phyloP scores from a whole-genome alignment of 2,113 vertebrate species.

The Menidia beryllina region DNA sequence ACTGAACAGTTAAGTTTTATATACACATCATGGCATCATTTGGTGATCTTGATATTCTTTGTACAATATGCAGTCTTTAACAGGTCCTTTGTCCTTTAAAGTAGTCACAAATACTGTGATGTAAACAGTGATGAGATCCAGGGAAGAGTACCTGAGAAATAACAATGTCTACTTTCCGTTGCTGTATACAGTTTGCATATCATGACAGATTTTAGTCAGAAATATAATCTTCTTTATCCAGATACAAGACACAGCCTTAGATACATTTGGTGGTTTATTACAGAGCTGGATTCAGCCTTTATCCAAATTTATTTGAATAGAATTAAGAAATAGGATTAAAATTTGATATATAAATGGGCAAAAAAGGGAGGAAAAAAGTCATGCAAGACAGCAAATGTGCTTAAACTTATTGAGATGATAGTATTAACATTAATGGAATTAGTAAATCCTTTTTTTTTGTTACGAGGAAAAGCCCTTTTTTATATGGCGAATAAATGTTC shows the following conservation, averaged over 20 bases:
- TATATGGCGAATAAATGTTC: no score
- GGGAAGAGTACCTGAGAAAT: not conserved
- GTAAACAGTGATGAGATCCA: slow-evolving; percentile 38
- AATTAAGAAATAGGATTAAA: slow-evolving; percentile 15
- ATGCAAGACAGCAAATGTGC: slow-evolving; percentile 10
- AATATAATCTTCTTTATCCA: slow-evolving; percentile 9
- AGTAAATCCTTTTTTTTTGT: slow-evolving; percentile 4
- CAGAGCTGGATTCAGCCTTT: slow-evolving; percentile 14
- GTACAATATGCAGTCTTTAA: slow-evolving; percentile 38
- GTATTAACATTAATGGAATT: slow-evolving; percentile 14
- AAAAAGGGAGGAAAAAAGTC: slow-evolving; percentile 6
- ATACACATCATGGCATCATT: slow-evolving; percentile 39
- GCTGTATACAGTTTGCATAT: not conserved
- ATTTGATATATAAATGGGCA: not conserved
- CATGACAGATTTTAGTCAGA: slow-evolving; percentile 4
- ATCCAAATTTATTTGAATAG: not conserved
- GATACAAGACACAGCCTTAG: not conserved
- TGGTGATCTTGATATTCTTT: slow-evolving; percentile 31
- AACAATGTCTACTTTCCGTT: not conserved
- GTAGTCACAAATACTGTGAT: slow-evolving; percentile 28
- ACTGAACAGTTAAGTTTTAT: not conserved
- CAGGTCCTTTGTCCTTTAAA: slow-evolving; percentile 23
- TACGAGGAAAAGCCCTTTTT: not conserved
- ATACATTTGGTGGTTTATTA: slow-evolving; percentile 3
- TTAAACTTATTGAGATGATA: slow-evolving; percentile 20